Conservation (phyloP, 2,797 vertebrate genomes). For the Arremon aurantiirostris region DNA sequence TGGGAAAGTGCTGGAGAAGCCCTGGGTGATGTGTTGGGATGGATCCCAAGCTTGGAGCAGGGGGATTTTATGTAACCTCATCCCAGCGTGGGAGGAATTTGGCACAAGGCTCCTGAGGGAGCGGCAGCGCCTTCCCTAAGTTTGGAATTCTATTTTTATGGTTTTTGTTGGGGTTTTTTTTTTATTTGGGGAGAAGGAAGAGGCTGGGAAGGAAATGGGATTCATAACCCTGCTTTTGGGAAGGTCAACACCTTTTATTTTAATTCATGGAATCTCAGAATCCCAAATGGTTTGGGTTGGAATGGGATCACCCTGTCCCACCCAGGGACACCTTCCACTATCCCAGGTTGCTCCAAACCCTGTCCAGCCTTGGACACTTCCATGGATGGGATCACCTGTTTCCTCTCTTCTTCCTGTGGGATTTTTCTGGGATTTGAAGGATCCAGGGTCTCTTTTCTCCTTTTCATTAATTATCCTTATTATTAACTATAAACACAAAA, state of each 20-base stretch:
- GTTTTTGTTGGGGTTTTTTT: background rate
- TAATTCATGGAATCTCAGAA: background rate
- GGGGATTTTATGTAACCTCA: background rate
- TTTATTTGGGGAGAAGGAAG: background rate
- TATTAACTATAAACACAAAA: rapidly evolving
- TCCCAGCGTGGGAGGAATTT: background rate
- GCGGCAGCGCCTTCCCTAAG: background rate
- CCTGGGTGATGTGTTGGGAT: background rate
- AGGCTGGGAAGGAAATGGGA: background rate
- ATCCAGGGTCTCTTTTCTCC: background rate
- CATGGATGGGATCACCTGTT: background rate
- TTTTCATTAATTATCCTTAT: background rate
- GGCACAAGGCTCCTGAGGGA: background rate
- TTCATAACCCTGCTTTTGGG: background rate
- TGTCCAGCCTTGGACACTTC: background rate
- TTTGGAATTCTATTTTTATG: background rate
- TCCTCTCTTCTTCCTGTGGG: background rate
- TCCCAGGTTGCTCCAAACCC: background rate
- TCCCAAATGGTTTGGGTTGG: background rate
- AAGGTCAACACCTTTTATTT: background rate
- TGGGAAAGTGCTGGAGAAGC: background rate
- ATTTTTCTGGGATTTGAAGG: background rate
- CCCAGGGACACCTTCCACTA: background rate
- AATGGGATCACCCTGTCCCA: background rate
- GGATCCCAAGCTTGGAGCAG: background rate